A percentile compares a stretch with the other conserved stretches of the same genome.
phyloP scores from a whole-genome alignment of 2,113 vertebrate species.

The Phrynosoma platyrhinos region DNA sequence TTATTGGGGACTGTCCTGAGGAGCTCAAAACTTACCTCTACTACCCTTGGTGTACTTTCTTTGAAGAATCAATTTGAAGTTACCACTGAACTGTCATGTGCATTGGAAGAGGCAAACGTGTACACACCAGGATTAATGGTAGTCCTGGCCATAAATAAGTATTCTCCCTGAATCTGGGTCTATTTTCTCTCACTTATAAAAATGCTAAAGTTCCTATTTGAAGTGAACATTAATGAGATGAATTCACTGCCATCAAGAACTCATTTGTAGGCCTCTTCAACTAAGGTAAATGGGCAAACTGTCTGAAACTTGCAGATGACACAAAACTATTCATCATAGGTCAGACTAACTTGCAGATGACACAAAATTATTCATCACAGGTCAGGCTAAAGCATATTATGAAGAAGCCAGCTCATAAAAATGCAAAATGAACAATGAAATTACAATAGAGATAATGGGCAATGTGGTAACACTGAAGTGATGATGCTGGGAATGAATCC shows the following conservation, averaged over 20 bases:
- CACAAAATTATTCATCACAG: not conserved
- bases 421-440: not conserved
- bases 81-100: not conserved
- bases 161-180: too few species aligned
- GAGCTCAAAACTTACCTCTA: too few species aligned
- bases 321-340: not conserved
- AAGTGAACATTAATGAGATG: not conserved
- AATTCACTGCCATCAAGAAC: not conserved
- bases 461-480: not conserved
- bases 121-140: not conserved
- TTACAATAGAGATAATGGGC: not conserved
- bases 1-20: too few species aligned
- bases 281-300: conserved; percentile 18
- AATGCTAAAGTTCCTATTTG: not conserved
- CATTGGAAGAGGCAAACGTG: not conserved
- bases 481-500: not conserved
- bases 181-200: not conserved
- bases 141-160: not conserved
- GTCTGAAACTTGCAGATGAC: not conserved
- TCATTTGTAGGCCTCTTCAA: not conserved
- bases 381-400: not conserved
- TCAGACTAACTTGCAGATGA: not conserved
- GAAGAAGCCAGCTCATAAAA: not conserved
- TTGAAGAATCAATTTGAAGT: not conserved
- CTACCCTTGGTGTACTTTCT: not conserved